These are phyloP conservation scores for Acleris cristana DNA, from an alignment of 2,888 invertebrate species.

Conservation along the genomic window DNA sequence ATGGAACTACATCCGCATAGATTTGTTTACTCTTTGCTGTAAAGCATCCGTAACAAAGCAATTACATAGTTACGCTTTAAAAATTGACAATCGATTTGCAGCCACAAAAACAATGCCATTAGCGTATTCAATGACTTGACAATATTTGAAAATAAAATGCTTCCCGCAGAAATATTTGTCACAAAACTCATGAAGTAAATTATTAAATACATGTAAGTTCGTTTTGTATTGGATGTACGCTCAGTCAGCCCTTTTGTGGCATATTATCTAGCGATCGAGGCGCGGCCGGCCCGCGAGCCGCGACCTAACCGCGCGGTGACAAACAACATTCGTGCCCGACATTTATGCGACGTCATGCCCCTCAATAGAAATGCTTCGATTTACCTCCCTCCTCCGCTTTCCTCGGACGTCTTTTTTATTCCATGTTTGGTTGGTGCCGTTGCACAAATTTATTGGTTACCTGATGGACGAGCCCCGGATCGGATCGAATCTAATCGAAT, in stretches of 20 bases:
- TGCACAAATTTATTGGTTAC: constrained; percentile 43
- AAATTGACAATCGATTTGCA: no score
- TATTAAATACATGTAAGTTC: constrained; percentile 46
- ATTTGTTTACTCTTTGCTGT: background rate
- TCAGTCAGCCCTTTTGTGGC: constrained; percentile 51
- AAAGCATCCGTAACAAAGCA: background rate
- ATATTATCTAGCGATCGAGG: constrained; percentile 64
- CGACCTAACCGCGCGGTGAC: constrained; percentile 63
- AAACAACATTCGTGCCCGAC: constrained; percentile 77
- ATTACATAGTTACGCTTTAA: no score
- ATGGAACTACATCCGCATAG: background rate
- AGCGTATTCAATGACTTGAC: no score
- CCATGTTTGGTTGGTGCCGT: constrained; percentile 55
- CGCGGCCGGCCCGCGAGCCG: constrained; percentile 31
- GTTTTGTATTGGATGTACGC: constrained; percentile 46
- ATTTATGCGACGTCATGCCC: constrained; percentile 78
- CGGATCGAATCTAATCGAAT: constrained; percentile 28
- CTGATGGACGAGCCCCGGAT: constrained; percentile 26
- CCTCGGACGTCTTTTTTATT: constrained; percentile 65
- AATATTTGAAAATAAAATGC: no score
- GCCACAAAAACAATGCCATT: no score
- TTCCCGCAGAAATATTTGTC: background rate
- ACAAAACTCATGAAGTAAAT: constrained; percentile 38
- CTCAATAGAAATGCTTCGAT: constrained; percentile 80
- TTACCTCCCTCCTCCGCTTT: constrained; percentile 67